Evolutionary conservation across 2,797 vertebrate genomes (phyloP).

Genomic region (Phrynocephalus forsythii): DNA sequence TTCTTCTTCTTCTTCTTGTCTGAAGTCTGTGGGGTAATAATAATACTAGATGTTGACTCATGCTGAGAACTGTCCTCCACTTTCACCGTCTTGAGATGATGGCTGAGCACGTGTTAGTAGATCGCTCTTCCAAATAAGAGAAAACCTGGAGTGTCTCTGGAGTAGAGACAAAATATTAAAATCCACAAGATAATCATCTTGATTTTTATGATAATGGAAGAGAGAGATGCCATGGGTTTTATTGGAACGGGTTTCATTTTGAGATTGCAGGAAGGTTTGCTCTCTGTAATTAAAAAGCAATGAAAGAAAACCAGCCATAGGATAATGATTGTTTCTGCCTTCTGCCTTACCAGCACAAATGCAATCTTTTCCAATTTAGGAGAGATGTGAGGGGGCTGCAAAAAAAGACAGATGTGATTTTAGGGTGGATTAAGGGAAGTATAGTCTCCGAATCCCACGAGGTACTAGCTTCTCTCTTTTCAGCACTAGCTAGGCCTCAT

Average conservation of each 20-base stretch:
- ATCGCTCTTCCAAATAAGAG: neutral
- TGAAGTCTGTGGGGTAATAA: no score
- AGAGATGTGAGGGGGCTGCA: neutral
- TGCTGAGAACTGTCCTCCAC: no score
- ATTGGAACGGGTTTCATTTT: slow-evolving; percentile 16
- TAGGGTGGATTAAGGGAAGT: no score
- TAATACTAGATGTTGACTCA: no score
- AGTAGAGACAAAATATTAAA: slow-evolving; percentile 10
- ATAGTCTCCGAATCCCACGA: no score
- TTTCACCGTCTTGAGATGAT: neutral
- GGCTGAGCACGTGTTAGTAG: neutral
- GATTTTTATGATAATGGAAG: slow-evolving; percentile 13
- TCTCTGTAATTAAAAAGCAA: neutral
- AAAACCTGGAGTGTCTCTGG: neutral
- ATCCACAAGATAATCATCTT: neutral
- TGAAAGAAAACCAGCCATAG: neutral
- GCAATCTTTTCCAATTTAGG: neutral
- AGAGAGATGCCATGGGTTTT: neutral
- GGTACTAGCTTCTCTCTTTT: no score
- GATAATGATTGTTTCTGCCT: neutral
- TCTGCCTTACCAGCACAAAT: neutral
- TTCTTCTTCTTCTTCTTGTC: no score
- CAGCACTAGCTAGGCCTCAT: no score
- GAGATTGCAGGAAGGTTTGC: neutral
- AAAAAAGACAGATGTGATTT: no score